Evolutionary conservation across 2,113 vertebrate species (phyloP).

Genomic region (Triplophysa dalaica): DNA sequence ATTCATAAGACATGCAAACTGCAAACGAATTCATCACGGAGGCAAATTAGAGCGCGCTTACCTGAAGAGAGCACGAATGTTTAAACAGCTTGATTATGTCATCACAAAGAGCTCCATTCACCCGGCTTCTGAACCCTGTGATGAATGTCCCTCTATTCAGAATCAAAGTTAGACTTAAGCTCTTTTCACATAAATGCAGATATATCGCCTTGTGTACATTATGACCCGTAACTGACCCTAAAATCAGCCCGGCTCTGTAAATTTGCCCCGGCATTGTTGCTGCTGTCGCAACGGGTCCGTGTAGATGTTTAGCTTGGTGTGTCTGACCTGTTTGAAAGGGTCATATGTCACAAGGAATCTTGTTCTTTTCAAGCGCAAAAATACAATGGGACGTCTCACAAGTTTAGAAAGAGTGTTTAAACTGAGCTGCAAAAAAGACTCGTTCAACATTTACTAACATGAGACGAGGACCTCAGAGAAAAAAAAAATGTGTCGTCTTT

Average conservation of each 20-base stretch:
- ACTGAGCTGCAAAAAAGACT: no score
- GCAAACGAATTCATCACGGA: slow-evolving; percentile 8
- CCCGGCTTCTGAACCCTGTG: neutral
- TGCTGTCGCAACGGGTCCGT: neutral
- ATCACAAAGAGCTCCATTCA: slow-evolving; percentile 38
- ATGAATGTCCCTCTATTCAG: slow-evolving; percentile 38
- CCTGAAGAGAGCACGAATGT: slow-evolving; percentile 16
- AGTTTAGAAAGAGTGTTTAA: no score
- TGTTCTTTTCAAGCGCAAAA: neutral
- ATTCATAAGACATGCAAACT: slow-evolving; percentile 26
- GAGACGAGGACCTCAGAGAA: no score
- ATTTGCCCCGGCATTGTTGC: neutral
- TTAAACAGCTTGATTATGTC: slow-evolving; percentile 36
- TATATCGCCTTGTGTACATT: slow-evolving; percentile 15
- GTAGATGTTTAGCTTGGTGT: neutral
- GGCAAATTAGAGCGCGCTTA: slow-evolving; percentile 19
- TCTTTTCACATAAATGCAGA: neutral
- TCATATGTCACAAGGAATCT: neutral
- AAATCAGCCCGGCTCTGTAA: slow-evolving; percentile 10
- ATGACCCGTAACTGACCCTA: slow-evolving; percentile 29
- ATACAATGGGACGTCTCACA: no score
- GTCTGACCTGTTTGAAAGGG: slow-evolving; percentile 4
- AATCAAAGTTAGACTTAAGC: neutral
- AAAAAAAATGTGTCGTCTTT: no score
- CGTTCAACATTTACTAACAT: no score